Base-by-base conservation (phyloP, 2,888 invertebrate genomes). In the Magallana nippona region DNA sequence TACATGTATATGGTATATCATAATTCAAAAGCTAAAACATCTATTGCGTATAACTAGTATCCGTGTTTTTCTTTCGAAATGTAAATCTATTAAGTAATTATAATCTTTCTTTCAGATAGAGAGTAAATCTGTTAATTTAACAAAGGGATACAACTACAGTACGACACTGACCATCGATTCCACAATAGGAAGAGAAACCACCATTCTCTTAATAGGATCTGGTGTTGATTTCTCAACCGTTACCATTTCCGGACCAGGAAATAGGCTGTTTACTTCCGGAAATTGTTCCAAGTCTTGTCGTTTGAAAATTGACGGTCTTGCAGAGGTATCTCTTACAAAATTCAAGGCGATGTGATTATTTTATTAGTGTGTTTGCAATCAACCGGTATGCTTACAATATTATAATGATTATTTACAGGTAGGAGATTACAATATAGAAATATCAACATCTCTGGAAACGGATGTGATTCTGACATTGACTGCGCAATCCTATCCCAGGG, bases 141-240 rank as follows among this genome's bases (percentile, higher is more conserved):
- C 71, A 22, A 56, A 55, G 2, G 58, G 44, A 5, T 56, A 55
- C 27, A 83, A 85, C 10, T 55, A 83, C 17, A 82, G 80, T 3
- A 88, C 87, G 1, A 77, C 19, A 1, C 88, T 89, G 80, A 60
- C 80, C 82, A 82, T 89, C 1, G 89, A 89, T 82, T 85, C 85
- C 27, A 86, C 87, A 1, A 63, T 89, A 11, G 89, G 89, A 22
- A 57, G 57, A 10, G 88, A 88, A 11, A 89, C 89, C 17, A 82
- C 86, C 56, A 55, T 89, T 32, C 19, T 56, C 1, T 17, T 82
- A 13, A 55, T 71, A n/a, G 82, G 82, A 10, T 5, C 44, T 19
- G 71, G 56, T 27, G 11, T 82, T 55, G 63, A 62, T 44, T 19
- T 22, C 71, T 55, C 71, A 1, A 17, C 56, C 15, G 19, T 56